Evolutionary conservation across 2,888 invertebrate species (phyloP), one percentile per base, ranked within the genome.

Genomic region (Conops quadrifasciatus): DNA sequence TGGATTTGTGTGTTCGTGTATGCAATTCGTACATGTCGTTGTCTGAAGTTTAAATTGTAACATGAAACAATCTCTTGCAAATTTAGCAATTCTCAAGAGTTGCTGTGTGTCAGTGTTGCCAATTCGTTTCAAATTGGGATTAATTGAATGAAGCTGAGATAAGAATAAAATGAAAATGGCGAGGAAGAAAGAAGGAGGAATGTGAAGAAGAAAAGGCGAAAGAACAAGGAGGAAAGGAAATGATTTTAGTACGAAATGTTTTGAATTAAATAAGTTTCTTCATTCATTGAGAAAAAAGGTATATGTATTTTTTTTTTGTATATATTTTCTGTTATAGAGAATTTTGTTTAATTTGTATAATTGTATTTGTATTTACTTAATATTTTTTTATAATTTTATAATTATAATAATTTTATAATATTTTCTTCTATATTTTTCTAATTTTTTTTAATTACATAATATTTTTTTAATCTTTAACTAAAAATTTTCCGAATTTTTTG

Each of bases 11-110:
- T 36, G 24, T 36, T 60, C n/a, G 16, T 60, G 30, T n/a, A 60
- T 28, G 53, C 16, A 51, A 53, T 30, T 11, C 13, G 24, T 21
- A 30, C 66, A 53, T 53, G 53, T 53, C 11, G 21, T 51, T 65
- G 49, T 28, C 30, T 65, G n/a, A 16, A 28, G 51, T 66, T 66
- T 58, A 59, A 70, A 65, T 49, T 65, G 58, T 56, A 28, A 63
- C 56, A 56, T 26, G 65, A 36, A 36, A 43, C 58, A 59, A 66
- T 49, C 59, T 71, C 45, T 47, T 71, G 70, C 26, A 71, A 71
- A 71, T 71, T 71, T 66, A 59, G 60, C 60, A 71, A 30, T 60
- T 19, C 51, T 60, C 15, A 49, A 62, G 65, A 66, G 56, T 45
- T 56, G 21, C 36, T 45, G 63, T 2, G 36, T 30, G 30, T 49